Evolutionary conservation across 1,140 invertebrate genomes (phyloP).

Genomic region (Zaprionus kolodkinae): DNA sequence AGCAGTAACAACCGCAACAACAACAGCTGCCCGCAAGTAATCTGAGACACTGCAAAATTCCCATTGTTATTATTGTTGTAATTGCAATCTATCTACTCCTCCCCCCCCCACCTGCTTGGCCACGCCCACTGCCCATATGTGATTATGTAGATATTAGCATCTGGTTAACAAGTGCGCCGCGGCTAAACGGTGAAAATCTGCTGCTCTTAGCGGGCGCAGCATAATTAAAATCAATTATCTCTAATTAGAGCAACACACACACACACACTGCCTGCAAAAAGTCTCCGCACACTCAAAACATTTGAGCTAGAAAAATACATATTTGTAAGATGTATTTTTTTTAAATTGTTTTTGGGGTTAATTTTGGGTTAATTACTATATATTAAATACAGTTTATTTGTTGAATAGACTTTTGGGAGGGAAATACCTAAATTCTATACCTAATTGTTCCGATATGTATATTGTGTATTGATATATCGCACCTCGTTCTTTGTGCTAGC

Average conservation of each 20-base stretch:
- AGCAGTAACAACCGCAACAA: conserved; percentile 16
- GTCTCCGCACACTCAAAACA: conserved; percentile 22
- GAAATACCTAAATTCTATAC: conserved; percentile 4
- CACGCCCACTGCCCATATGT: conserved; percentile 12
- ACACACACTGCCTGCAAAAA: conserved; percentile 54
- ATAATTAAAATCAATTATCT: conserved; percentile 78
- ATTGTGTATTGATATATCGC: conserved; percentile 11
- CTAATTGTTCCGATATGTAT: conserved; percentile 14
- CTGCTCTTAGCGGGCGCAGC: conserved; percentile 64
- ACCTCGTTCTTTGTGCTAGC: neutral
- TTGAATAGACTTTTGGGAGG: neutral
- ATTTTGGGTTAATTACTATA: neutral
- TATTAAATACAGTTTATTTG: neutral
- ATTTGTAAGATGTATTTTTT: neutral
- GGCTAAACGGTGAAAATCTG: conserved; percentile 77
- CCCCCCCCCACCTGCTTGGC: neutral
- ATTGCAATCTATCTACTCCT: conserved; percentile 46
- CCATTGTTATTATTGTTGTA: conserved; percentile 72
- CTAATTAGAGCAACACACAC: conserved; percentile 53
- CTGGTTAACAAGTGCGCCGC: conserved; percentile 79
- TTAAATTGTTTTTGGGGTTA: neutral
- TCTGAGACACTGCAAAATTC: conserved; percentile 68
- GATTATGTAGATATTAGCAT: conserved; percentile 66
- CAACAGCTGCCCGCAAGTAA: conserved; percentile 57
- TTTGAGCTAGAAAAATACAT: neutral